phyloP scores from a whole-genome alignment of 2,113 vertebrate genomes.

The Bothrops jararaca region DNA sequence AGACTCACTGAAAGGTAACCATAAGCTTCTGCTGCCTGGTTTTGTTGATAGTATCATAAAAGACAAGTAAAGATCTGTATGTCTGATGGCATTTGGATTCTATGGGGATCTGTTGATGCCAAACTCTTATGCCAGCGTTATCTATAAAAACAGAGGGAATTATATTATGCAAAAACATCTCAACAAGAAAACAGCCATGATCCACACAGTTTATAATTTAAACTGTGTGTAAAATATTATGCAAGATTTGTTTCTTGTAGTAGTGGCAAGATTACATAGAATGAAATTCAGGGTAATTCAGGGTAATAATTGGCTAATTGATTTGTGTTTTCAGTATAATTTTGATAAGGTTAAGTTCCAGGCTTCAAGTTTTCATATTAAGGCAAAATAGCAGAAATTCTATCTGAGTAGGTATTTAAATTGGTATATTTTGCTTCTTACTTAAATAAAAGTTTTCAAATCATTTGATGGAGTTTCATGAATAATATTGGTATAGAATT shows the following conservation, averaged over 20 bases:
- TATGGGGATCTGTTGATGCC: neutral
- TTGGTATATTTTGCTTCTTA: neutral
- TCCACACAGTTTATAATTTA: neutral
- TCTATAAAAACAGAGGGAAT: neutral
- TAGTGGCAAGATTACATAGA: neutral
- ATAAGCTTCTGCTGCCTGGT: neutral
- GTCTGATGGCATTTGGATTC: neutral
- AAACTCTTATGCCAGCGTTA: neutral
- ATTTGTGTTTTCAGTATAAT: constrained; percentile 11
- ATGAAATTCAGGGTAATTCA: neutral
- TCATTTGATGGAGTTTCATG: neutral
- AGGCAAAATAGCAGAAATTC: neutral
- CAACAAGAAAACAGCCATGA: neutral
- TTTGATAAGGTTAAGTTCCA: constrained; percentile 12
- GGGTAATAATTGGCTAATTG: constrained; percentile 3
- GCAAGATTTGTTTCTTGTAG: neutral
- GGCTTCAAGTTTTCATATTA: neutral
- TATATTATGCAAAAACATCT: neutral
- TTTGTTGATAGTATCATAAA: neutral
- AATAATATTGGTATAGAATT: neutral
- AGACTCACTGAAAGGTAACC: neutral
- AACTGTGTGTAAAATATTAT: neutral
- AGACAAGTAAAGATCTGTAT: neutral
- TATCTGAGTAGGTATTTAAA: constrained; percentile 1
- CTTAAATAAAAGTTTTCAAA: neutral